Evolutionary conservation across 2,113 vertebrate species (phyloP), one percentile per base, ranked within the genome.

Genomic region (Dolichallabes microphthalmus): DNA sequence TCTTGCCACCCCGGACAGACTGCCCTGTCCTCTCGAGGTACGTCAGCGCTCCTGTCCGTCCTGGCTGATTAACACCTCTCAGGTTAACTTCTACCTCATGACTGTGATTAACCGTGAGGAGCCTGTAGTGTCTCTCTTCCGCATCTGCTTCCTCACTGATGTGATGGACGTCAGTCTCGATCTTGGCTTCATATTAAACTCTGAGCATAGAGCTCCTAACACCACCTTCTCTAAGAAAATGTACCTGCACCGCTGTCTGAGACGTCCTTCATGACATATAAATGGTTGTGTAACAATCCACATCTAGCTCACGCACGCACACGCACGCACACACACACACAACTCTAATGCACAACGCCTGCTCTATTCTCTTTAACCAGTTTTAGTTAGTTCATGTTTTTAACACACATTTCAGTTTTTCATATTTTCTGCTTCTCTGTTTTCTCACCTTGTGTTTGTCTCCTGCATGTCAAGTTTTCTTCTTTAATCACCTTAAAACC

Each of bases 1-100:
- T 92, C 97, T 98, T 96, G 96, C 95, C 94, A 96, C 97, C 94
- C 95, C 97, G 98, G 98, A 98, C 94, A 97, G 96, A 95, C 95
- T 96, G 91, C 83, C 75, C 88, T 95, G 97, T 95, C 94, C 97
- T 95, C 93, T 95, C 92, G 97, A 99, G 98, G 98, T 99, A 99
- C 93, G 97, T 98, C 95, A 84, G 57, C 25, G 6, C 80, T 94
- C 92, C 90, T 92, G 90, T 93, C 91, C 39, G 79, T 64, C 71
- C 35, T 1, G 92, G 90, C 94, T 22, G 53, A 39, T 58, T 61
- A 74, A 52, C 75, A 74, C 19, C 19, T 53, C 45, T 45, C 45
- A 53, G 10, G 39, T 50, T 73, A 30, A n/a, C 32, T 32, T 60
- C 39, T 66, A 45, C 39, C 25, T 63, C 17, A 52, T 69, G 52